Evolutionary conservation across 2,113 vertebrate genomes (phyloP), one percentile per base, ranked within the genome.

Genomic region (Panthera leo): DNA sequence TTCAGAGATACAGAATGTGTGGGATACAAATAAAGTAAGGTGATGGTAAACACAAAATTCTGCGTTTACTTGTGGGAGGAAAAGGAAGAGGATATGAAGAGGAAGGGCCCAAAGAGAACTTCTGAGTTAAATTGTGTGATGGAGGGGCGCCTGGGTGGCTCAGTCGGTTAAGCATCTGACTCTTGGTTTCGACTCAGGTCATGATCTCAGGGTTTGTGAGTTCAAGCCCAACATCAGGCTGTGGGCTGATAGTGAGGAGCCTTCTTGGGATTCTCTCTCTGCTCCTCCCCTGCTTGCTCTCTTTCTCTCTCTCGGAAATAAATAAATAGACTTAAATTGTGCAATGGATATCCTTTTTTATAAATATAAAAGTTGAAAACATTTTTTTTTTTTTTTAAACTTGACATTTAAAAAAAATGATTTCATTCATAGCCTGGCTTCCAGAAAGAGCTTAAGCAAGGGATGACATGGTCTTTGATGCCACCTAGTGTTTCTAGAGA

Each of bases 401-500:
- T 18, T 85, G 19, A 58, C 5, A 4, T 67, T 63, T 2, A 19
- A 29, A 2, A 19, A 53, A 95, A 58, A 61, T 12, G 11, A 45
- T 36, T 70, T 91, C 5, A 0, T 80, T 48, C 10, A 27, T 71
- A 82, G 27, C 7, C 71, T 94, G 96, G 67, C 55, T 80, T 34
- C 75, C 25, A 14, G 7, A 93, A 86, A 95, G 82, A 63, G 29
- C 65, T 86, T 93, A 10, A 89, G 34, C 53, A 76, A 85, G 61
- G 65, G 18, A 73, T 12, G 2, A 96, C 96, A 85, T 76, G 25
- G 61, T 78, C 76, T 98, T 97, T 98, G 97, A 98, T 98, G 98
- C 98, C 98, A 97, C 96, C 98, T 98, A 87, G 97, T 97, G 98
- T 98, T 93, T 29, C 0, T 53, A 63, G 79, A 42, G 53, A 91